Conservation (phyloP, 2,888 invertebrate species). For the Agrotis clavis region DNA sequence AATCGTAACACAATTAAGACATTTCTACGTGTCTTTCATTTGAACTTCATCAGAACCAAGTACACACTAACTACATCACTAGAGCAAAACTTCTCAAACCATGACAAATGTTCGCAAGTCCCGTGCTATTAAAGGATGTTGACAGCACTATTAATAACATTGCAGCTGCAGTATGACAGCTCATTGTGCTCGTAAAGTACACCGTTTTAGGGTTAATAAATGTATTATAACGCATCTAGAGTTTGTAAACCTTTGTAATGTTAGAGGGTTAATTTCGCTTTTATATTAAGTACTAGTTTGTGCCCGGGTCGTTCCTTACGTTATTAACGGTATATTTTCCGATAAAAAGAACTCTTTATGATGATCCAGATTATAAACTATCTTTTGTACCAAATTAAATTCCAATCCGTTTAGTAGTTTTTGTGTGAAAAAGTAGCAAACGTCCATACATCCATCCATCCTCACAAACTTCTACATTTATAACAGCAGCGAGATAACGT, state of each 20-base stretch:
- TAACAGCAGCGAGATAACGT: too few species aligned
- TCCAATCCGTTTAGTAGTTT: too few species aligned
- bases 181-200: constrained; percentile 29
- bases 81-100: constrained; percentile 11
- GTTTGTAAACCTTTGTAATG: neutral
- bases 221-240: neutral
- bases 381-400: too few species aligned
- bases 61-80: constrained; percentile 10
- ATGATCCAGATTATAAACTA: too few species aligned
- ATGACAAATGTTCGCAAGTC: constrained; percentile 35
- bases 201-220: constrained; percentile 6
- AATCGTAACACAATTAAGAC: constrained; percentile 13
- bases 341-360: too few species aligned
- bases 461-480: too few species aligned
- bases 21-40: neutral
- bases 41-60: constrained; percentile 4
- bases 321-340: too few species aligned
- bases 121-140: constrained; percentile 46
- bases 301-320: too few species aligned
- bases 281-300: too few species aligned
- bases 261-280: too few species aligned
- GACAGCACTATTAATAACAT: constrained; percentile 47
- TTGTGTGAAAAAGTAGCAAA: too few species aligned
- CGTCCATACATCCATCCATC: too few species aligned
- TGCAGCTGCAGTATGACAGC: constrained; percentile 50